Base-by-base conservation (phyloP, 2,888 invertebrate species). In the Phaedon cochleariae region DNA sequence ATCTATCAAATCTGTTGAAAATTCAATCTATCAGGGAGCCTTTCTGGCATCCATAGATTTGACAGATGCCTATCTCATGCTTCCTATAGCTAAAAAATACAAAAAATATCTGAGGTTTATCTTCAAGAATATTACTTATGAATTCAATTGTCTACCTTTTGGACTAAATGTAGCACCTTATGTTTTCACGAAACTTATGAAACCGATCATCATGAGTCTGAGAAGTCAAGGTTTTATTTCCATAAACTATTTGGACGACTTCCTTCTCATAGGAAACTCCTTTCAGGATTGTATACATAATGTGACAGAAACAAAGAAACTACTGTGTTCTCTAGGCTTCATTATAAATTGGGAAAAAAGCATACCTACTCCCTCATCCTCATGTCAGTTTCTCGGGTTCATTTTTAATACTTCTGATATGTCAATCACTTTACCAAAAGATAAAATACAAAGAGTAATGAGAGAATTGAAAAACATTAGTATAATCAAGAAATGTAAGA, bases 111-210 rank as follows among this genome's bases (percentile, higher is more conserved):
- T 59, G 15, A 18, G 52, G 3, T 63, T 59, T 4, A 34, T 9
- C 34, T 63, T 58, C 17, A 6, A 58, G 7, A 48, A 37, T 1
- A 21, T 5, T n/a, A 17, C 34, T 9, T 63, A 63, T 22, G 29
- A 63, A n/a, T 63, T 59, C 41, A 58, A 34, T 15, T 57, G 51
- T 37, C 9, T 59, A 3, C 59, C 63, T 6, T 58, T 51, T 59
- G 58, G 63, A 1, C 22, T 63, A 1, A 51, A 41, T 15, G 15
- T 18, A 1, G 58, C 41, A 1, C 52, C 58, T 6, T 63, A 31
- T 41, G n/a, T 51, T 10, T 74, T 74, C 53, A 76, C 74, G 7
- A 76, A 77, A 51, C 31, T 74, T n/a, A 41, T 74, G 29, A 72
- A 69, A 62, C 67, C 70, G 34, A 62, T 70, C n/a, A 20, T 70